Base-by-base conservation (phyloP, 2,888 invertebrate species). In the Mellilla xanthometata region DNA sequence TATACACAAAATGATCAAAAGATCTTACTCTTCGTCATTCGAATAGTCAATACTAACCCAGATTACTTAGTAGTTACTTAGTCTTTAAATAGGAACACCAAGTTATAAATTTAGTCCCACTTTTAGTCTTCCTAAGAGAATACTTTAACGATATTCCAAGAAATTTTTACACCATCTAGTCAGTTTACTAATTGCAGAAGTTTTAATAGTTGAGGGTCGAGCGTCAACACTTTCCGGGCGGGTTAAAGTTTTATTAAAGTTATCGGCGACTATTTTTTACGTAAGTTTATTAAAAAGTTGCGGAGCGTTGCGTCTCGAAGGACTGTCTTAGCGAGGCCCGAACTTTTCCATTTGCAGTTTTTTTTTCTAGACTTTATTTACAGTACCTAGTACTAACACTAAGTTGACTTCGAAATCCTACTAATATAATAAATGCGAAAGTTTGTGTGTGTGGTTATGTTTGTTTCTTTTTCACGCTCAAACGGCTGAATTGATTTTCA, bases 231-330 rank as follows among this genome's bases (percentile, higher is more conserved):
- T 43, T 32, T 28, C 19, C 27, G n/a, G n/a, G 15, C 22, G 13
- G 24, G 19, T 0, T 13, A 34, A 35, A 31, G 24, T 42, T 36
- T 2, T 27, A 26, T 24, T 15, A 3, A 31, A 29, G 13, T 35
- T 35, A 11, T 19, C 30, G 30, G 31, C 27, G 27, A 38, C 43
- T 19, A 36, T 43, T 43, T 43, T 32, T 36, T 36, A 13, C 28
- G 36, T 28, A 36, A 29, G 19, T 10, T 36, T 36, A 28, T 36
- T 28, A 36, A 27, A 42, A 43, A 43, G 27, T 38, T 43, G 12
- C 11, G 11, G 23, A 38, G 26, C 26, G 34, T 15, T 7, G 8
- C 13, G 23, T 35, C 41, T 34, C 35, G 43, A 38, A 27, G 43
- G 38, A 43, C 38, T 36, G 27, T 23, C 27, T 9, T 8, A 19